A percentile compares a stretch with the other conserved stretches of the same genome.
phyloP scores from a whole-genome alignment of 2,797 vertebrate genomes.

The Pygocentrus nattereri region DNA sequence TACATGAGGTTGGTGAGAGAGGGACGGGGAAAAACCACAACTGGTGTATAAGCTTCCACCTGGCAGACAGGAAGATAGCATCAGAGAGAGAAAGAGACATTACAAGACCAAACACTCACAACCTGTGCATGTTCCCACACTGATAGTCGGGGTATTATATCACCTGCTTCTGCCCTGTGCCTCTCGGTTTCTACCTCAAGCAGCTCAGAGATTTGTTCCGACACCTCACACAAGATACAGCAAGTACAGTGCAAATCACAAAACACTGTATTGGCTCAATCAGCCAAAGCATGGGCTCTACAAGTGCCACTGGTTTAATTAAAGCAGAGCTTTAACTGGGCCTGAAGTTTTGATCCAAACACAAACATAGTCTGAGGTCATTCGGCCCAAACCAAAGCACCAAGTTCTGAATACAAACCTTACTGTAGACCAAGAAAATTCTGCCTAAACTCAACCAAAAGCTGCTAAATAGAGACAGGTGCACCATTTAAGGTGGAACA shows the following conservation, averaged over 20 bases:
- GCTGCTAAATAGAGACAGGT: too few species aligned
- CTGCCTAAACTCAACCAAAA: neutral
- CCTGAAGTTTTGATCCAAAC: too few species aligned
- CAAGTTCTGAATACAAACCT: too few species aligned
- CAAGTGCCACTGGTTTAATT: too few species aligned
- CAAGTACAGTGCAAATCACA: neutral
- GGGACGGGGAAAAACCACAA: slow-evolving; percentile 1
- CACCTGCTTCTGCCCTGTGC: neutral
- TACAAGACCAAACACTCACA: neutral
- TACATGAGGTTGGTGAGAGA: neutral
- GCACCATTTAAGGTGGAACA: too few species aligned
- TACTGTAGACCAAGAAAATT: too few species aligned
- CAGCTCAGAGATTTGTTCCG: neutral
- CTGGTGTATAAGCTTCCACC: slow-evolving; percentile 13
- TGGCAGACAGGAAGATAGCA: slow-evolving; percentile 7
- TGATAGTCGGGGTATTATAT: slow-evolving; percentile 13
- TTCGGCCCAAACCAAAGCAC: neutral
- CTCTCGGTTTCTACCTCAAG: neutral
- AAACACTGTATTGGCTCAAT: neutral
- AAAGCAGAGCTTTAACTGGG: neutral
- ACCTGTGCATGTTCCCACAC: neutral
- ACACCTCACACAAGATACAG: neutral
- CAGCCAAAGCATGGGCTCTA: neutral
- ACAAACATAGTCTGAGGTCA: neutral
- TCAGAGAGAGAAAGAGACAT: slow-evolving; percentile 3